Conservation (phyloP, 2,797 vertebrate species). For the Diceros bicornis region DNA sequence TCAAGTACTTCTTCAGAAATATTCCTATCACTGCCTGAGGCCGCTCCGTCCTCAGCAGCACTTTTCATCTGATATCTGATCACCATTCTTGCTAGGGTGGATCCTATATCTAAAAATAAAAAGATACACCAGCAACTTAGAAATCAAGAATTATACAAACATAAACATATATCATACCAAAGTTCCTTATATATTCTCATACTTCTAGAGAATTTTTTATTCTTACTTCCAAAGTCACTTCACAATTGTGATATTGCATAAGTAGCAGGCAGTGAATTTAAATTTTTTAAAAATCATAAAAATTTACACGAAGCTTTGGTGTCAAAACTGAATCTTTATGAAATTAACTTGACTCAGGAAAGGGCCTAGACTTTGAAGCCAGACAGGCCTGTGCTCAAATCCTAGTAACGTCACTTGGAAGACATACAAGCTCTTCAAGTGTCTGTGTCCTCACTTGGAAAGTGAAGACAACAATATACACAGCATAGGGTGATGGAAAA, state of each 20-base stretch:
- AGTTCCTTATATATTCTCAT: neutral
- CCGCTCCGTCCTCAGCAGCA: conserved; percentile 81
- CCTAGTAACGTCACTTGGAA: neutral
- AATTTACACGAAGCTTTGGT: neutral
- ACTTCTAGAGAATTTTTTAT: neutral
- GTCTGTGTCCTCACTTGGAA: neutral
- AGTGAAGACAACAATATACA: neutral
- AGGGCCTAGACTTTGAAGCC: neutral
- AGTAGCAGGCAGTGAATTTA: neutral
- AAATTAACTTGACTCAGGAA: conserved; percentile 13
- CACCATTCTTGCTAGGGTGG: conserved; percentile 92
- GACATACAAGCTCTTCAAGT: neutral
- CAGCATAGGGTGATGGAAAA: neutral
- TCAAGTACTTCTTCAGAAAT: conserved; percentile 92
- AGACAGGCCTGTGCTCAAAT: neutral
- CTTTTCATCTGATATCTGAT: conserved; percentile 91
- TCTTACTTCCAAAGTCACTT: neutral
- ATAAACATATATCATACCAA: neutral
- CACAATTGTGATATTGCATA: neutral
- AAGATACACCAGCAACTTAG: neutral
- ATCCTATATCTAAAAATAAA: conserved; percentile 90
- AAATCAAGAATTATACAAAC: neutral
- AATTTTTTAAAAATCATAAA: neutral
- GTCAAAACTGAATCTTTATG: neutral
- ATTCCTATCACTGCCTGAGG: conserved; percentile 86